These are phyloP conservation scores for Dolichomitus sp. DNA, from an alignment of 2,888 invertebrate species.

Conservation along the genomic window DNA sequence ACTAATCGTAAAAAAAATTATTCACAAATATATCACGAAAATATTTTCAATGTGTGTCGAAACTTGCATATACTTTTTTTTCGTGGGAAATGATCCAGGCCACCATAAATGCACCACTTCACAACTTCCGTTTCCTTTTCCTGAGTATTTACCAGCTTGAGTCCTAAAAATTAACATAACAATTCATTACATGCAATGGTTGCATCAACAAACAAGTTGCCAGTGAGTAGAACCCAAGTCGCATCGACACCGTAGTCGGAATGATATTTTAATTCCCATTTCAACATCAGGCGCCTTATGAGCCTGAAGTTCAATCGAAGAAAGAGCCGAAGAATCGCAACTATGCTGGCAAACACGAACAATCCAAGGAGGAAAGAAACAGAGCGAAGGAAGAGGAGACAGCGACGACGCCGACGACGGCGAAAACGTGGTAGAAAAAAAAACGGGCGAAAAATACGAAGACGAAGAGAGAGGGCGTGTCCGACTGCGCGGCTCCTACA, in stretches of 20 bases:
- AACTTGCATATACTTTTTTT: not conserved
- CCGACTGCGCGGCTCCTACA: conserved; percentile 82
- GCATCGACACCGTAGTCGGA: not conserved
- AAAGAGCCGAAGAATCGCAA: conserved; percentile 5
- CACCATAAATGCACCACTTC: not conserved
- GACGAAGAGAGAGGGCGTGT: conserved; percentile 78
- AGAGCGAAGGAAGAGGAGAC: conserved; percentile 34
- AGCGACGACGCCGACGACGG: conserved; percentile 26
- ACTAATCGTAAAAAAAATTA: too few species aligned
- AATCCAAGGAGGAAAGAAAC: conserved; percentile 37
- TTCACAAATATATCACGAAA: too few species aligned
- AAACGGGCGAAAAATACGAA: conserved; percentile 29
- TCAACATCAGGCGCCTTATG: not conserved
- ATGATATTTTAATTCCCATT: not conserved
- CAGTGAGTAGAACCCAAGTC: not conserved
- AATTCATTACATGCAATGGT: not conserved
- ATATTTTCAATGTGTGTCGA: not conserved
- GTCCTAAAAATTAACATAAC: not conserved
- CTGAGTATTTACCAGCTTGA: not conserved
- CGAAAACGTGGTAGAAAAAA: conserved; percentile 18
- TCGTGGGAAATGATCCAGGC: not conserved
- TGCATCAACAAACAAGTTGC: not conserved
- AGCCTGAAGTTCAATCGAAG: conserved; percentile 51
- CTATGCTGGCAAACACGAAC: conserved; percentile 39
- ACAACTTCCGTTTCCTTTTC: not conserved